Evolutionary conservation across 2,888 invertebrate genomes (phyloP).

Genomic region (Pandemis corylana): DNA sequence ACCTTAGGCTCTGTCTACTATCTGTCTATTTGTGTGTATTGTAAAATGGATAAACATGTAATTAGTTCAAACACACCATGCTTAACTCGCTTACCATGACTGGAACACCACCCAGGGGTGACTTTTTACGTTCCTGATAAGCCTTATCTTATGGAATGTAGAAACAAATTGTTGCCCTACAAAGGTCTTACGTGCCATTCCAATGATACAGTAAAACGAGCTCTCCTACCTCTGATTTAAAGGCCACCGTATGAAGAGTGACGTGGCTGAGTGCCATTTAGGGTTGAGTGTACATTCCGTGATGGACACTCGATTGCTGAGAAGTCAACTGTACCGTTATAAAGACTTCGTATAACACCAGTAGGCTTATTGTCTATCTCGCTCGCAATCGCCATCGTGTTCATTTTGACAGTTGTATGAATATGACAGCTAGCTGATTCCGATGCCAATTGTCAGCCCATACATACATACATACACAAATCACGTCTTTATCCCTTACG

Average conservation of each 20-base stretch:
- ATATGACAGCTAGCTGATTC: too few species aligned
- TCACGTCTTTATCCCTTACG: too few species aligned
- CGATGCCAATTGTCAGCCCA: too few species aligned
- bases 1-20: too few species aligned
- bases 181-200: background rate
- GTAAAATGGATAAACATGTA: too few species aligned
- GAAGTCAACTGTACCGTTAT: background rate
- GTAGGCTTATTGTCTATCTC: too few species aligned
- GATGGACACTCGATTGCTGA: conserved; percentile 3
- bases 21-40: too few species aligned
- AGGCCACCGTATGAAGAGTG: background rate
- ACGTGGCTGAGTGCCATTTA: background rate
- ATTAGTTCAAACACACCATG: background rate
- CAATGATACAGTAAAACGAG: background rate
- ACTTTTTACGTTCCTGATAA: conserved; percentile 3
- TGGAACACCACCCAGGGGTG: background rate
- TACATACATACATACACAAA: too few species aligned
- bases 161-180: background rate
- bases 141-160: background rate
- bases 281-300: background rate
- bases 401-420: too few species aligned
- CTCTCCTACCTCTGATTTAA: background rate
- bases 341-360: too few species aligned
- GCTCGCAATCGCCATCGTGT: too few species aligned
- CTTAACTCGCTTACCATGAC: background rate